Evolutionary conservation across 2,113 vertebrate genomes (phyloP).

Genomic region (Hymenochirus boettgeri): DNA sequence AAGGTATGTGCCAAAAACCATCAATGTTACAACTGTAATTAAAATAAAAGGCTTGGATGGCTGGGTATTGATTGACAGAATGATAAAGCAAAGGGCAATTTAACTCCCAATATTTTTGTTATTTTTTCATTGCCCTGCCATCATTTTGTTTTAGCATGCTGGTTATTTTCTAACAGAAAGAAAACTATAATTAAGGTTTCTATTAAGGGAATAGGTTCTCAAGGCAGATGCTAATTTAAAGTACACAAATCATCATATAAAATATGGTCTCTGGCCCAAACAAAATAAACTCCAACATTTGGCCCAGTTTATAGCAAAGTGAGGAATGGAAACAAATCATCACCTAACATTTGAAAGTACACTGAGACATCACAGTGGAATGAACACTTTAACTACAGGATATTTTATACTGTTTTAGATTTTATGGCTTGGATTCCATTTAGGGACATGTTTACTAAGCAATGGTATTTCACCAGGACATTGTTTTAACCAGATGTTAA

Average conservation of each 20-base stretch:
- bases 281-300: conserved; percentile 22
- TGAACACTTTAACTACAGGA: neutral
- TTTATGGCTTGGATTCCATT: neutral
- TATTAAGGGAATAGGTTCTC: conserved; percentile 7
- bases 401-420: neutral
- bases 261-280: conserved; percentile 12
- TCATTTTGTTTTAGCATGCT: neutral
- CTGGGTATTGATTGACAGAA: neutral
- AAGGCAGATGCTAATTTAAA: conserved; percentile 28
- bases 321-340: conserved; percentile 30
- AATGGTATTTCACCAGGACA: neutral
- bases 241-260: conserved; percentile 28
- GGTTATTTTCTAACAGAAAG: conserved; percentile 12
- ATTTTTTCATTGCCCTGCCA: neutral
- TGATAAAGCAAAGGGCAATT: neutral
- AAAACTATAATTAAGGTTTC: conserved; percentile 7
- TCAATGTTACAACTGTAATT: neutral
- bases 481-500: too few species aligned
- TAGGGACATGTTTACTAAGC: neutral
- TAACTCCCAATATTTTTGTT: neutral
- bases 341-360: conserved; percentile 11
- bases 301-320: conserved; percentile 15
- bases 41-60: neutral
- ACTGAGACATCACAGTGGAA: neutral
- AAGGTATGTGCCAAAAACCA: neutral